Percentiles rank a stretch among this genome's conserved stretches.
These are phyloP conservation scores for Trichoplusia ni DNA, from an alignment of 1,140 invertebrate species.

Conservation along the genomic window DNA sequence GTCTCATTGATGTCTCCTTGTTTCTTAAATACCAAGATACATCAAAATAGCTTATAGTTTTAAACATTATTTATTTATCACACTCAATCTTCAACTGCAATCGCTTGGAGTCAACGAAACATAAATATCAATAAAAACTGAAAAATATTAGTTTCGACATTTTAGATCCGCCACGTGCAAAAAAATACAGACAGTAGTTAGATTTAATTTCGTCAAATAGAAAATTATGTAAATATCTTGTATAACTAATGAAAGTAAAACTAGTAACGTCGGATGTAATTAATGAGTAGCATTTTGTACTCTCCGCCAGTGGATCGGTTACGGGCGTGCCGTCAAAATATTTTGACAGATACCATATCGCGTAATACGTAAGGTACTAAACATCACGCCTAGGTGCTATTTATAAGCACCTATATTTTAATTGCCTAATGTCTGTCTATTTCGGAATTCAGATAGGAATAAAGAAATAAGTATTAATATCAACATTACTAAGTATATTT, in stretches of 20 bases:
- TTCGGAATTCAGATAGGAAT: neutral
- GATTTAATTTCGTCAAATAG: conserved; percentile 30
- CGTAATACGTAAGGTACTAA: conserved; percentile 16
- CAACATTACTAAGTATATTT: no score
- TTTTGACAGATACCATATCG: conserved; percentile 62
- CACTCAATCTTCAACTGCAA: no score
- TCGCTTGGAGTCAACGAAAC: no score
- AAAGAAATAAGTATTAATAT: no score
- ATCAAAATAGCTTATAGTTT: no score
- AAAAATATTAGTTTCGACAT: no score
- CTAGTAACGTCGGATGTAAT: conserved; percentile 59
- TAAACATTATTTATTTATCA: no score
- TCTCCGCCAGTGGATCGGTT: conserved; percentile 53
- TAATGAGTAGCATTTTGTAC: conserved; percentile 62
- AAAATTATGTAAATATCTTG: conserved; percentile 64
- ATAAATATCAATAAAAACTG: no score
- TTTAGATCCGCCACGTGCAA: neutral
- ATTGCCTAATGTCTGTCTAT: neutral
- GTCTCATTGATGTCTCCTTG: no score
- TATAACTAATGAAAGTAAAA: conserved; percentile 70
- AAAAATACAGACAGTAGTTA: conserved; percentile 12
- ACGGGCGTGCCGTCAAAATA: conserved; percentile 64
- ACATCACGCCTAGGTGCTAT: neutral
- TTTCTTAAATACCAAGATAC: no score
- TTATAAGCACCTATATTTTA: neutral